Percentiles rank a stretch among this genome's conserved stretches.
Conservation (phyloP, 2,888 invertebrate species). For the Trachelus tabidus region DNA sequence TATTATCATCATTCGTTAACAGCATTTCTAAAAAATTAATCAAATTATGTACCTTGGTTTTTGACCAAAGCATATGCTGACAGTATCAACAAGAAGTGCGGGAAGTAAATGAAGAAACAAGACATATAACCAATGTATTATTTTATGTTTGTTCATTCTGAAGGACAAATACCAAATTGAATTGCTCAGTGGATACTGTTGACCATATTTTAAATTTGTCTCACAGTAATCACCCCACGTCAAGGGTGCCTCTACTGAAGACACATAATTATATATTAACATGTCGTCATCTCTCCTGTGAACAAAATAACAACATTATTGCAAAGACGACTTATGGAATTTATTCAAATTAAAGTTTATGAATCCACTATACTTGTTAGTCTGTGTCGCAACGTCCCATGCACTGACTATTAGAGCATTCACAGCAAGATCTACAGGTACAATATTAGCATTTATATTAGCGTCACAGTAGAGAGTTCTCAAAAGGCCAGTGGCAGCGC, state of each 20-base stretch:
- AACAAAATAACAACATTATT: neutral
- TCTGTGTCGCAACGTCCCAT: conserved; percentile 67
- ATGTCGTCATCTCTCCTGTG: conserved; percentile 60
- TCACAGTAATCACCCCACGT: conserved; percentile 80
- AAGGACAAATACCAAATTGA: conserved; percentile 73
- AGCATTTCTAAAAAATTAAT: neutral
- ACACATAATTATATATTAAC: conserved; percentile 87
- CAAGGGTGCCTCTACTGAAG: conserved; percentile 81
- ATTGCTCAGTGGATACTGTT: conserved; percentile 68
- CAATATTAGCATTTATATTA: conserved; percentile 75
- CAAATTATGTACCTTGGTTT: conserved; percentile 71
- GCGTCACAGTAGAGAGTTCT: conserved; percentile 74
- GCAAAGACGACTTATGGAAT: neutral
- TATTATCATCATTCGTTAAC: neutral
- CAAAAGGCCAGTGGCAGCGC: conserved; percentile 75
- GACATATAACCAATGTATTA: conserved; percentile 69
- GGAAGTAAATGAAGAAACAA: conserved; percentile 79
- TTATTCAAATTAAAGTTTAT: neutral
- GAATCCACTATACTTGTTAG: conserved; percentile 39
- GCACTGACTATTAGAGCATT: conserved; percentile 78
- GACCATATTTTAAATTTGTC: conserved; percentile 68
- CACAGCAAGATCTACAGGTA: conserved; percentile 80
- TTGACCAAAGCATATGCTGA: conserved; percentile 73
- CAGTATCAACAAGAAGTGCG: conserved; percentile 75
- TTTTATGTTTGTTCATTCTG: conserved; percentile 70